Conservation (phyloP, 2,888 invertebrate genomes). For the Nebria brevicollis region DNA sequence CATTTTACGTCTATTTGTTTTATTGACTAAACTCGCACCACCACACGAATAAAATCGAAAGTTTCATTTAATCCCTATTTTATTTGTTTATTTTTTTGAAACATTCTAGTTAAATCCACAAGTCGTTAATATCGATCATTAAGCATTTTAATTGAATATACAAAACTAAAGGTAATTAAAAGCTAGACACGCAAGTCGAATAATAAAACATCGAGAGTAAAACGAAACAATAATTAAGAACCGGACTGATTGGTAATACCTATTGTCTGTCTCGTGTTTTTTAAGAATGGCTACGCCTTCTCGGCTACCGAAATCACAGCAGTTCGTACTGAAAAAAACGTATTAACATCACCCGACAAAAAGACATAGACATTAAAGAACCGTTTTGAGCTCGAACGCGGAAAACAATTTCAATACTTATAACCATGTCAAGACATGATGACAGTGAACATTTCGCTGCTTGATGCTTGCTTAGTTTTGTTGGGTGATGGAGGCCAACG, state of each 20-base stretch:
- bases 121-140: background rate
- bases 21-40: background rate
- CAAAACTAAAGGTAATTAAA: background rate
- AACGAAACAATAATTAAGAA: background rate
- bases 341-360: slow-evolving; percentile 3
- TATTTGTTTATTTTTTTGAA: background rate
- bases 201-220: background rate
- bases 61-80: background rate
- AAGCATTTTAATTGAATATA: slow-evolving; percentile 1
- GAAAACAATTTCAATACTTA: slow-evolving; percentile 30
- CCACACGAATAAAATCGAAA: background rate
- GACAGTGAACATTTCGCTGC: slow-evolving; percentile 35
- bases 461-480: background rate
- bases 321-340: slow-evolving; percentile 7
- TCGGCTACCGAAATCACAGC: slow-evolving; percentile 29
- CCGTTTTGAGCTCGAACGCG: slow-evolving; percentile 30
- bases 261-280: background rate
- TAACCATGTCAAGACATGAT: slow-evolving; percentile 24
- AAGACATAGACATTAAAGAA: slow-evolving; percentile 19
- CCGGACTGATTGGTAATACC: slow-evolving; percentile 1
- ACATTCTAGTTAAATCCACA: background rate
- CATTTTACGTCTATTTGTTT: slow-evolving; percentile 25
- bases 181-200: background rate
- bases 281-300: slow-evolving; percentile 13
- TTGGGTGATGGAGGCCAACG: slow-evolving; percentile 30